Conservation (phyloP, 1,140 invertebrate genomes). For the Aphidius gifuensis region DNA sequence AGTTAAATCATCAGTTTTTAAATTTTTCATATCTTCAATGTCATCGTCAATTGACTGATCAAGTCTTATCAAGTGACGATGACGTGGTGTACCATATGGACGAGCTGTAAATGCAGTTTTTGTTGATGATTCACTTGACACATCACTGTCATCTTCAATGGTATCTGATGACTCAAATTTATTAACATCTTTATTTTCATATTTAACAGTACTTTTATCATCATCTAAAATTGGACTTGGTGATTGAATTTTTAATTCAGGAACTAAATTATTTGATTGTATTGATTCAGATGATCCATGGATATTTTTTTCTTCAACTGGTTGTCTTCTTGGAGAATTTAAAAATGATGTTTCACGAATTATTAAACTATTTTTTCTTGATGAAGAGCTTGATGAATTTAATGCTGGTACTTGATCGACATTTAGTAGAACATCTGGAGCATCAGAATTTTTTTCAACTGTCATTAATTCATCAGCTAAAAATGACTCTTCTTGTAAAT, state of each 20-base stretch:
- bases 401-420: not conserved
- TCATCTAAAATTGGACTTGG: conserved; percentile 2
- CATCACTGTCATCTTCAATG: conserved; percentile 40
- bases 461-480: not conserved
- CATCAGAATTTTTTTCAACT: not conserved
- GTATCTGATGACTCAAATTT: conserved; percentile 6
- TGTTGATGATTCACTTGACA: conserved; percentile 47
- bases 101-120: conserved; percentile 44
- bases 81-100: conserved; percentile 43
- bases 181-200: not conserved
- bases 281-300: not conserved
- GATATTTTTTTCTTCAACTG: not conserved
- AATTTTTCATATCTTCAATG: not conserved
- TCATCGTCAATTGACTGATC: conserved; percentile 9
- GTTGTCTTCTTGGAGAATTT: conserved; percentile 14
- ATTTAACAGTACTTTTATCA: too few relatives aligned
- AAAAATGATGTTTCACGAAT: conserved; percentile 21
- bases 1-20: conserved; percentile 32
- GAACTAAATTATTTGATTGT: not conserved
- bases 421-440: not conserved
- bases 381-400: not conserved
- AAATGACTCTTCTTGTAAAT: not conserved
- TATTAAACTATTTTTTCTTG: conserved; percentile 13
- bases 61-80: conserved; percentile 25
- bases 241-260: not conserved